A percentile compares a stretch with the other conserved stretches of the same genome.
Conservation (phyloP, 2,113 vertebrate genomes). For the Lagopus muta region DNA sequence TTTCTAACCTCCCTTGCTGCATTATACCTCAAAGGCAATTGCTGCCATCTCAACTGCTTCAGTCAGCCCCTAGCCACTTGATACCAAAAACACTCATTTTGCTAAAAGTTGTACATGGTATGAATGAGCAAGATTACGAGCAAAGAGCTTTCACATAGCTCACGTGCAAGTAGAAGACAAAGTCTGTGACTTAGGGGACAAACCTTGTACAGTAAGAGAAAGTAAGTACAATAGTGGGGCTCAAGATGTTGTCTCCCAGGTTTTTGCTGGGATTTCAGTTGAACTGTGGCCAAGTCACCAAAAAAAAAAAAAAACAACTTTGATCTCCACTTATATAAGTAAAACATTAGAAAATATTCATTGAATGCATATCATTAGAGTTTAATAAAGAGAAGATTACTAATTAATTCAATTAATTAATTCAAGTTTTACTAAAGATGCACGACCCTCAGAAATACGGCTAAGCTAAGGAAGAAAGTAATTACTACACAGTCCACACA, state of each 20-base stretch:
- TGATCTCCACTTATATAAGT: neutral
- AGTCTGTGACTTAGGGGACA: neutral
- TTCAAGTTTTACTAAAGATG: neutral
- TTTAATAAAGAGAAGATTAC: neutral
- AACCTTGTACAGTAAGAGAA: neutral
- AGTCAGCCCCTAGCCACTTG: neutral
- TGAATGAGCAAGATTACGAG: neutral
- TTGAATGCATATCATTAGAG: neutral
- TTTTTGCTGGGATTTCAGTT: neutral
- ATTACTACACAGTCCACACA: neutral
- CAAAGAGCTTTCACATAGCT: neutral
- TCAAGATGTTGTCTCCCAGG: neutral
- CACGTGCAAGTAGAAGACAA: neutral
- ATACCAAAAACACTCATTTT: fast-evolving
- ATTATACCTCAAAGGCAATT: neutral
- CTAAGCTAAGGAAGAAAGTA: neutral
- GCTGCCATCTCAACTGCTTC: neutral
- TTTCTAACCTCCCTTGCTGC: neutral
- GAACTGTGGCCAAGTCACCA: neutral
- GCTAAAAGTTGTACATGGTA: neutral
- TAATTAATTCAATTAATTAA: neutral
- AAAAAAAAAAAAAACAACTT: neutral
- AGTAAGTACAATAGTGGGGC: neutral
- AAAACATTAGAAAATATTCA: neutral
- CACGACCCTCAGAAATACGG: neutral